Percentiles rank a stretch among this genome's conserved stretches.
phyloP scores from a whole-genome alignment of 2,888 invertebrate genomes.

The Listrodromus nycthemerus region DNA sequence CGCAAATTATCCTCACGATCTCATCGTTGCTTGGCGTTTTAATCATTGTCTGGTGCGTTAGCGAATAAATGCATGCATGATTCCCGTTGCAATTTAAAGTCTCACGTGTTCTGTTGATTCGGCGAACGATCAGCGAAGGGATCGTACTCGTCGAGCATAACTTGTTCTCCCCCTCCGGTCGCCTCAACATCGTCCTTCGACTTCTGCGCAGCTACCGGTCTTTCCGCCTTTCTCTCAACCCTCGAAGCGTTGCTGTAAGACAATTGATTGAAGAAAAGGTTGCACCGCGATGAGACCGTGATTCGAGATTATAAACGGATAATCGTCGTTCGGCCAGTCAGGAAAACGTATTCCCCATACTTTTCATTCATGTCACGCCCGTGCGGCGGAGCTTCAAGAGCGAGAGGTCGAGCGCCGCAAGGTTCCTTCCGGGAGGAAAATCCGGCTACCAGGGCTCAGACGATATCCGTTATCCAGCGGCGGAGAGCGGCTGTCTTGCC shows the following conservation, averaged over 20 bases:
- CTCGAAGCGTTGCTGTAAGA: conserved; percentile 48
- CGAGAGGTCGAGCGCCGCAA: conserved; percentile 18
- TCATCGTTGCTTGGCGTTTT: neutral
- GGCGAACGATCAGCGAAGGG: conserved; percentile 89
- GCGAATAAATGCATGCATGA: neutral
- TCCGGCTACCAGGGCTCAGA: conserved; percentile 25
- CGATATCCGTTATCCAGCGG: conserved; percentile 51
- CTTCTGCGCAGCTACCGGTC: conserved; percentile 20
- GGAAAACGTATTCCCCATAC: conserved; percentile 46
- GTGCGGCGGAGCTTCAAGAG: conserved; percentile 28
- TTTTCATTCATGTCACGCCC: conserved; percentile 61
- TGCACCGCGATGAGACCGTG: conserved; percentile 27
- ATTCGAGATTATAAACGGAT: conserved; percentile 7
- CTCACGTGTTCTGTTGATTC: conserved; percentile 88
- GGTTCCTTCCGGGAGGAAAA: conserved; percentile 42
- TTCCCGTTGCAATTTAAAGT: conserved; percentile 68
- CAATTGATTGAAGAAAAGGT: conserved; percentile 29
- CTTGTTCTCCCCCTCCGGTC: conserved; percentile 34
- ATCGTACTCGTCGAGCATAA: conserved; percentile 86
- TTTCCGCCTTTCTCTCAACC: conserved; percentile 60
- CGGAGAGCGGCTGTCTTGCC: neutral
- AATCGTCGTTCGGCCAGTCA: conserved; percentile 1
- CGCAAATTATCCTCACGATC: neutral
- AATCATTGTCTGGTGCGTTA: neutral
- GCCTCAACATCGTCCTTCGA: conserved; percentile 57